phyloP scores from a whole-genome alignment of 2,888 invertebrate genomes.

The Lumbricus terrestris region DNA sequence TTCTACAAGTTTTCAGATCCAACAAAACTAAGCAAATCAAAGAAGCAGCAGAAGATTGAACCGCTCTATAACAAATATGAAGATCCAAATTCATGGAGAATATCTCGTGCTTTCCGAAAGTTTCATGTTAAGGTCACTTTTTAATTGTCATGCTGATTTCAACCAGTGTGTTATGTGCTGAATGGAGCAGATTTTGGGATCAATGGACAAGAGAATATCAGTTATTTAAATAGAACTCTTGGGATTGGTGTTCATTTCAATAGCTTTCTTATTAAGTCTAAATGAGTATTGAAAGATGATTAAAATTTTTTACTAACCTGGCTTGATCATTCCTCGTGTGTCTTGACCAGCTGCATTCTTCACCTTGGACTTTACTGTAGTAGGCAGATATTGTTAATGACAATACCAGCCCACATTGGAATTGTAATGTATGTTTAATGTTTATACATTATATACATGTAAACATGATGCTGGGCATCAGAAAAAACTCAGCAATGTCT shows the following conservation, averaged over 20 bases:
- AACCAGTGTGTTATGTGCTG: not conserved
- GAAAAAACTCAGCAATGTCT: too few species aligned
- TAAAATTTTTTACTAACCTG: too few species aligned
- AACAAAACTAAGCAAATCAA: constrained; percentile 95
- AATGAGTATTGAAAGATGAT: not conserved
- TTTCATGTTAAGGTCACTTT: constrained; percentile 60
- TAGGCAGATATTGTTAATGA: too few species aligned
- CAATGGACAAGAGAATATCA: not conserved
- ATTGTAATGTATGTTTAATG: too few species aligned
- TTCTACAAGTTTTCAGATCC: constrained; percentile 99
- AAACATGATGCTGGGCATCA: too few species aligned
- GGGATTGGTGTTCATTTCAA: not conserved
- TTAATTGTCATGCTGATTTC: constrained; percentile 37
- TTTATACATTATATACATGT: too few species aligned
- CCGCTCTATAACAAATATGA: constrained; percentile 98
- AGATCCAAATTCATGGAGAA: constrained; percentile 98
- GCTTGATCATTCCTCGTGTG: too few species aligned
- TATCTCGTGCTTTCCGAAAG: constrained; percentile 68
- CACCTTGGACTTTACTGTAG: too few species aligned
- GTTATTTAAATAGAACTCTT: not conserved
- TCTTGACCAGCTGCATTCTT: too few species aligned
- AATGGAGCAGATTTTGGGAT: not conserved
- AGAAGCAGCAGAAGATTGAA: constrained; percentile 96
- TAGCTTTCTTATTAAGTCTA: not conserved
- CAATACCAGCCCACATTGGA: too few species aligned